Evolutionary conservation across 2,888 invertebrate genomes (phyloP), one percentile per base, ranked within the genome.

Genomic region (Aspidiotus destructor): DNA sequence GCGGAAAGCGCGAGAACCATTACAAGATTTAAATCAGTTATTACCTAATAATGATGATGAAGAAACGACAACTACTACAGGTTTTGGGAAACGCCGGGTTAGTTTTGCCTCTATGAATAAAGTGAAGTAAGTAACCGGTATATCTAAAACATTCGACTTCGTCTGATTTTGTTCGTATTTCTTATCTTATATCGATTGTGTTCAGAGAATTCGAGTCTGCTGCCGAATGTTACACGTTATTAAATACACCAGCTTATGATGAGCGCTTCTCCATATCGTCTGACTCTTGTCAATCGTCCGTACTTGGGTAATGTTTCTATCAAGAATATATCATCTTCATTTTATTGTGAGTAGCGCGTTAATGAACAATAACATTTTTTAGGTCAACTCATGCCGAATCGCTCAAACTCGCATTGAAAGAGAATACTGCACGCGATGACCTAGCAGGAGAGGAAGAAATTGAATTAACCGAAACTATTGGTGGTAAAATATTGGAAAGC

Each of bases 41-140:
- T 60, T 63, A 42, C 57, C 69, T 28, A 48, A 65, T 41, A 63
- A 70, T 57, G 71, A 72, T n/a, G 71, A 71, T 7, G 72, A 72
- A 13, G 70, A 70, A 55, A 72, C 72, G n/a, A 62, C 69, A 7
- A 62, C 63, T 11, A 63, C 63, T 7, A 57, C 60, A 10, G 70
- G 64, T 9, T 28, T 28, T 28, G 61, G 70, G 41, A 65, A 72
- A 42, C 72, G 72, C 61, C 65, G 73, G 54, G 73, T 73, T 54
- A 72, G 72, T 62, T 73, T 73, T 69, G 73, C 73, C 10, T 72
- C 71, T 52, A 72, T 73, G n/a, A 73, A 73, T 60, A 71, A 71
- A 69, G 70, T 73, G 48, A 73, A 73, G 73, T 73, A 70, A 71
- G 71, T 48, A 48, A 48, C 48, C n/a, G 48, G 48, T 48, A 2